Percentiles rank a stretch among this genome's conserved stretches.
Evolutionary conservation across 1,140 invertebrate species (phyloP).

Genomic region (Brevipalpus yothersi): DNA sequence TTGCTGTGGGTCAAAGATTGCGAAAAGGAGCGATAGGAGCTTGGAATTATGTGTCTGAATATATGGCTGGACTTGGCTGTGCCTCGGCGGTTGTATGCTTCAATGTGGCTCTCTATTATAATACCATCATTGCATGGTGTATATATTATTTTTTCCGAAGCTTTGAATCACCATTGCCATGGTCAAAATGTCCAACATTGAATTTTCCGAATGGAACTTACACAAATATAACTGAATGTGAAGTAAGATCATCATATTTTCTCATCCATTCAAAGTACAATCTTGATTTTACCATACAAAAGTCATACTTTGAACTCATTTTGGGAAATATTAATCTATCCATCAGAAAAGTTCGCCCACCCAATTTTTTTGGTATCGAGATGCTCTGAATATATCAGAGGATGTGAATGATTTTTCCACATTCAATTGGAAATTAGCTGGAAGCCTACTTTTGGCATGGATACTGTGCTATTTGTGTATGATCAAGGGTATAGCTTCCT

Average conservation of each 20-base stretch:
- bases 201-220: slow-evolving; percentile 54
- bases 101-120: slow-evolving; percentile 28
- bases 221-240: slow-evolving; percentile 50
- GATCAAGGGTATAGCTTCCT: slow-evolving; percentile 92
- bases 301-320: neutral
- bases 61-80: slow-evolving; percentile 27
- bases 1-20: slow-evolving; percentile 25
- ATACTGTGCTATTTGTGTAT: slow-evolving; percentile 93
- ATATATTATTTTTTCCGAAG: slow-evolving; percentile 25
- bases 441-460: slow-evolving; percentile 68
- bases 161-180: slow-evolving; percentile 40
- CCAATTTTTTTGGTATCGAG: slow-evolving; percentile 78
- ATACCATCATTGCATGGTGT: slow-evolving; percentile 28
- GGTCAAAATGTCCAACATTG: slow-evolving; percentile 62
- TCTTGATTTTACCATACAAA: neutral
- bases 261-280: neutral
- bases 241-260: slow-evolving; percentile 28
- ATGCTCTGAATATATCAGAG: slow-evolving; percentile 62
- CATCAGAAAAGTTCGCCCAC: slow-evolving; percentile 49
- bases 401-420: slow-evolving; percentile 60
- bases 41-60: slow-evolving; percentile 22
- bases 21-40: slow-evolving; percentile 20
- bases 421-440: slow-evolving; percentile 81
- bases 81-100: slow-evolving; percentile 30
- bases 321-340: neutral